Conservation (phyloP, 2,113 vertebrate species). For the Canis aureus region DNA sequence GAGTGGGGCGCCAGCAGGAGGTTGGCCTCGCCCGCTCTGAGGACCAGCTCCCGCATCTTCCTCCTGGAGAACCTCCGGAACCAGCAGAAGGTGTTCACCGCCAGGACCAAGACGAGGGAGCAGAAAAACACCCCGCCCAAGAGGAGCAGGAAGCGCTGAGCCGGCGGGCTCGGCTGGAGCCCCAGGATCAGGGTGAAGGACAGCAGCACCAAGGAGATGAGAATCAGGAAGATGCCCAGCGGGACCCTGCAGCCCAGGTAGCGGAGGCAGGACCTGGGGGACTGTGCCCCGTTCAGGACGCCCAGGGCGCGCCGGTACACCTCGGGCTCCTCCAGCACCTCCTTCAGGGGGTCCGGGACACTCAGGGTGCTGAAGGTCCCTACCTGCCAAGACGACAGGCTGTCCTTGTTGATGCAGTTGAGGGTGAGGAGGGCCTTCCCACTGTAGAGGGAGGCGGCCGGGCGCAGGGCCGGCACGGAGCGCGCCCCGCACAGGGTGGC, state of each 20-base stretch:
- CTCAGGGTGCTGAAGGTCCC: slow-evolving; percentile 82
- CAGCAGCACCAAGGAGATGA: fast-evolving
- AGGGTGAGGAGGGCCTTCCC: slow-evolving; percentile 83
- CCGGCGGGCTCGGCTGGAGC: fast-evolving
- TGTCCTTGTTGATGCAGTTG: slow-evolving; percentile 76
- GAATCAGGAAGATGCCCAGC: background rate
- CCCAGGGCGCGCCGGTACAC: slow-evolving; percentile 76
- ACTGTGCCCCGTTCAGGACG: slow-evolving; percentile 76
- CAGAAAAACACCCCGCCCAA: fast-evolving
- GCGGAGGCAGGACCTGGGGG: slow-evolving; percentile 65
- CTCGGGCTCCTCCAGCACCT: slow-evolving; percentile 78
- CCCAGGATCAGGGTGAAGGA: fast-evolving
- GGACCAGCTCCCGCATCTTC: slow-evolving; percentile 69
- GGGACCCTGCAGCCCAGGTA: background rate
- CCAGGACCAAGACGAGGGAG: fast-evolving
- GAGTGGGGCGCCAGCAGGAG: slow-evolving; percentile 72
- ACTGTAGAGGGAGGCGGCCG: slow-evolving; percentile 78
- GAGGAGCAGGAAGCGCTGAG: fast-evolving
- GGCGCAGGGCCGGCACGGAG: slow-evolving; percentile 78
- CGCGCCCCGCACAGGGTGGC: slow-evolving; percentile 62
- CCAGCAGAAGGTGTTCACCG: slow-evolving; percentile 45
- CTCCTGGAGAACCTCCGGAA: slow-evolving; percentile 49
- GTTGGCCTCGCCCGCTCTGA: slow-evolving; percentile 77
- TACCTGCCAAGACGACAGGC: slow-evolving; percentile 70
- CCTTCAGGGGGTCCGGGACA: slow-evolving; percentile 80